Base-by-base conservation (phyloP, 1,140 invertebrate genomes). In the Drosophila pruinosa region DNA sequence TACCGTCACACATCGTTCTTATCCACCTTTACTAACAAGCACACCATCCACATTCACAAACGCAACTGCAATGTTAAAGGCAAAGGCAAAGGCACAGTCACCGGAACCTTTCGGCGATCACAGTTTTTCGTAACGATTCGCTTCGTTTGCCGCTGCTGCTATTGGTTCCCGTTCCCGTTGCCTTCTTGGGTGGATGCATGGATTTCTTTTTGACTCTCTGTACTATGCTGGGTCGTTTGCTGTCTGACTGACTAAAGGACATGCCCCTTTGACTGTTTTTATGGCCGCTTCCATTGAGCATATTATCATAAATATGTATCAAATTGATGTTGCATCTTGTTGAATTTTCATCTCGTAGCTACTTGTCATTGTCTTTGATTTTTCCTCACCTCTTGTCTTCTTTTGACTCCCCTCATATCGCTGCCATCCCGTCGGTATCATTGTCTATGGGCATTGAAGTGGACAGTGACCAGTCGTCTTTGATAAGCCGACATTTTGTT, bases 291-390 rank as follows among this genome's bases (percentile, higher is more conserved):
- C 58, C 64, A 74, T 54, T 43, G 79, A 72, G 53, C 81, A 88
- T 88, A 86, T 86, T 86, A 88, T 86, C 81, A 86, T 86, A 86
- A 86, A 86, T 86, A 86, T 86, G 81, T 86, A 86, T 86, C 81
- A 86, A 86, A 86, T 86, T 86, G 81, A 86, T 82, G 81, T 88
- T 88, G 82, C 81, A 88, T 86, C 81, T 88, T 82, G 82, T 86
- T 86, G 81, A 88, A 86, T 86, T 86, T 86, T 86, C 81, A 86
- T 86, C 82, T 88, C 38, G 58, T 70, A 82, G 82, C 81, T 86
- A 86, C 81, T 86, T 86, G 81, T 86, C 81, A 88, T 86, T 86
- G 81, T 86, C 81, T 86, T 85, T 88, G 81, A 88, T 88, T 86
- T 85, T 86, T 65, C 81, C 82, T 86, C 76, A 77, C 69, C 47